These are phyloP conservation scores for Leucania comma DNA, from an alignment of 2,888 invertebrate species.

Conservation along the genomic window DNA sequence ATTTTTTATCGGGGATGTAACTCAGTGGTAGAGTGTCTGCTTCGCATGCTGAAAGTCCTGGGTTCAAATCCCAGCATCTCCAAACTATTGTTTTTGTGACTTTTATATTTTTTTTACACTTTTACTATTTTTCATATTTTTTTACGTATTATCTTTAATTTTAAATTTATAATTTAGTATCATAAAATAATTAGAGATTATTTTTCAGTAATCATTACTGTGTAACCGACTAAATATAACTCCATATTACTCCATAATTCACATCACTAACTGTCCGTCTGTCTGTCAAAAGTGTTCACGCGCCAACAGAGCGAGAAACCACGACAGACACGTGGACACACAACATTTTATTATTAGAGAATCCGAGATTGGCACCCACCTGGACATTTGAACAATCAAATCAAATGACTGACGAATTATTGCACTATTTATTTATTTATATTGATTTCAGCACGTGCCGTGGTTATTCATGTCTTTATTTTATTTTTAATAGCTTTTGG, in stretches of 20 bases:
- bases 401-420: constrained; percentile 44
- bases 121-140: not conserved
- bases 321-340: constrained; percentile 72
- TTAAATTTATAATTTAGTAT: too few species aligned
- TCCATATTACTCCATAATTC: not conserved
- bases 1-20: constrained; percentile 80
- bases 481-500: not conserved
- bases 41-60: constrained; percentile 93
- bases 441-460: constrained; percentile 31
- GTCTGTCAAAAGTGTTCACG: constrained; percentile 68
- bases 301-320: constrained; percentile 77
- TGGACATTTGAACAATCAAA: constrained; percentile 65
- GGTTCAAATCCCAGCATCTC: constrained; percentile 92
- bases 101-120: not conserved
- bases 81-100: constrained; percentile 70
- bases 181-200: too few species aligned
- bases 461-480: not conserved
- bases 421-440: constrained; percentile 26
- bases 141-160: not conserved
- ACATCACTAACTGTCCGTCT: constrained; percentile 30
- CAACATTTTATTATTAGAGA: constrained; percentile 42
- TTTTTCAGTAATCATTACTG: too few species aligned
- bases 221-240: not conserved
- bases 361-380: constrained; percentile 63
- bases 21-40: constrained; percentile 92